Base-by-base conservation (phyloP, 2,113 vertebrate species). In the Chlorodrepanis virens region DNA sequence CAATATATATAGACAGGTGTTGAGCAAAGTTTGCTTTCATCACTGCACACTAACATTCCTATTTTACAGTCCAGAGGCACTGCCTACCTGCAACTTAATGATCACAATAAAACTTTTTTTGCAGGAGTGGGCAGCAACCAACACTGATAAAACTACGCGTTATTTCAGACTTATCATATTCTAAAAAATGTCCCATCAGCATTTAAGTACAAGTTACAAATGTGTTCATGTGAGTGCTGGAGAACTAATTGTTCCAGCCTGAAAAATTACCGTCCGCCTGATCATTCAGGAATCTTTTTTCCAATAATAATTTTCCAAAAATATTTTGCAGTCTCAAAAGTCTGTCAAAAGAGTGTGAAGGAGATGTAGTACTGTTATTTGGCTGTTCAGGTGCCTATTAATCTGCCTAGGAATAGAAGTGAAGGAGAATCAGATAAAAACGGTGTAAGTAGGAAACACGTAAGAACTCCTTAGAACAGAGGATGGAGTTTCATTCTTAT, bases 1-100 rank as follows among this genome's bases (percentile, higher is more conserved):
- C 92, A 84, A 93, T 98, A 97, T 98, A 98, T 98, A 98, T 97
- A 97, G 97, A 93, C 91, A 97, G 97, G 97, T 97, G 97, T 98
- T 98, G 97, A 97, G 97, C 97, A 98, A 98, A 98, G 97, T 97
- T 95, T 93, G 96, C 97, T 97, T 93, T 97, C 97, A 97, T 97
- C 98, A 98, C 96, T 87, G 75, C 96, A 59, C 95, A 90, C 92
- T 97, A 95, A 91, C 98, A 98, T 98, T 98, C 98, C 98, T 97
- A 94, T 96, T 93, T 78, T 96, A 90, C 86, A 94, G 93, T 95
- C 95, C 93, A 78, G 92, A 96, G 96, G 96, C 96, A 90, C 98
- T 97, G 98, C 98, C 98, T 98, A 98, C 98, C 96, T 97, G 97
- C 91, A 76, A 87, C 85, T 92, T 95, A 96, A 95, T 95, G 61